Base-by-base conservation (phyloP, 2,113 vertebrate genomes). In the Anguilla rostrata region DNA sequence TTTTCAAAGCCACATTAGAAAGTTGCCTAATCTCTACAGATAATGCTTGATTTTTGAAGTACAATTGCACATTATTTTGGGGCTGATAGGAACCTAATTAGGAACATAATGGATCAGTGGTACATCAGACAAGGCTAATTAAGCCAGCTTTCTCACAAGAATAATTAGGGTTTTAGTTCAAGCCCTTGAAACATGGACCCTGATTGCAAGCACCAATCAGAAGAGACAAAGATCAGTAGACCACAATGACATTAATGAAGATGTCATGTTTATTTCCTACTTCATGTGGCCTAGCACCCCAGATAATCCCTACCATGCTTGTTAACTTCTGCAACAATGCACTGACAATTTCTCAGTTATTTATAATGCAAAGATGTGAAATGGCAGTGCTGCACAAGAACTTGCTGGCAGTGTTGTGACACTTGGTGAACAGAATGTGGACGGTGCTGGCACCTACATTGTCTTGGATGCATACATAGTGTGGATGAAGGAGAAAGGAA, bases 91-190 rank as follows among this genome's bases (percentile, higher is more conserved):
- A 90, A 87, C 88, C 90, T 93, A 95, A 94, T 94, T 94, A 95
- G 93, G 91, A 91, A 88, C 92, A 86, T 94, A 95, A 93, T 94
- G 92, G 90, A 92, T 92, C 90, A 88, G 92, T 92, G 93, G 92
- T 90, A 90, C 16, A 92, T 94, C 93, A 95, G 82, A 94, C 91
- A 88, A 88, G 93, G 91, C 90, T 94, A 94, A 96, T 95, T 95
- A 94, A 92, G 91, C 89, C 86, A 85, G 80, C 88, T 85, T 86
- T 93, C 91, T 93, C 86, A 91, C 90, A 90, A 89, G 87, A 91
- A 89, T 93, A 91, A 93, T 87, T 92, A 87, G 89, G 87, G 88
- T 93, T 93, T 90, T 88, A 89, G 90, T 87, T 90, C 87, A 91
- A 85, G 87, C 86, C 88, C 85, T 87, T 78, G 71, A 83, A 84